Percentiles rank a stretch among this genome's conserved stretches.
Conservation (phyloP, 1,140 invertebrate species). For the Dendrolimus punctatus region DNA sequence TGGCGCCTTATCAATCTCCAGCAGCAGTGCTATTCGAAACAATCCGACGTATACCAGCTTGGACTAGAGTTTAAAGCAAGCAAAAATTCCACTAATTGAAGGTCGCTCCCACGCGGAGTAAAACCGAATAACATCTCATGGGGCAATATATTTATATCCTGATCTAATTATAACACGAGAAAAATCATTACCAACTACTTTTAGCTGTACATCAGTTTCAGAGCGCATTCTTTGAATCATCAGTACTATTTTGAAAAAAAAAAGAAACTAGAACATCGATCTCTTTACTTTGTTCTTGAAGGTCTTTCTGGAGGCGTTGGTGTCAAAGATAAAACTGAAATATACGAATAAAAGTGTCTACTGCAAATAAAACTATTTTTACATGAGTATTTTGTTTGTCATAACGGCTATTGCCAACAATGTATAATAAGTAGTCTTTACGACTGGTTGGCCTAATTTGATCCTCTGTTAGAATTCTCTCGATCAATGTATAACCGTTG, state of each 20-base stretch:
- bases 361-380: slow-evolving; percentile 1
- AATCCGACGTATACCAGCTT: slow-evolving; percentile 26
- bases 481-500: no score
- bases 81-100: slow-evolving; percentile 38
- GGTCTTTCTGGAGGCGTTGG: slow-evolving; percentile 6
- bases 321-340: slow-evolving; percentile 1
- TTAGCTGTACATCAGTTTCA: slow-evolving; percentile 20
- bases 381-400: no score
- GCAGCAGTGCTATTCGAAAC: slow-evolving; percentile 20
- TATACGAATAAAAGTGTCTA: neutral
- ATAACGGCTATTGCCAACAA: no score
- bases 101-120: slow-evolving; percentile 41
- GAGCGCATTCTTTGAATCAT: slow-evolving; percentile 20
- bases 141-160: slow-evolving; percentile 44
- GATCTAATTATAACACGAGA: slow-evolving; percentile 46
- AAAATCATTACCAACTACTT: slow-evolving; percentile 32
- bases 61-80: slow-evolving; percentile 21
- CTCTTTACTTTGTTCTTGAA: slow-evolving; percentile 8
- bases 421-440: no score
- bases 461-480: no score
- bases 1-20: slow-evolving; percentile 36
- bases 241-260: neutral
- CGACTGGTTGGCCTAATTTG: no score
- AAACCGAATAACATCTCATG: slow-evolving; percentile 35
- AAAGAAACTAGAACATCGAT: slow-evolving; percentile 8